phyloP scores from a whole-genome alignment of 2,888 invertebrate genomes.

The Spisula solida region DNA sequence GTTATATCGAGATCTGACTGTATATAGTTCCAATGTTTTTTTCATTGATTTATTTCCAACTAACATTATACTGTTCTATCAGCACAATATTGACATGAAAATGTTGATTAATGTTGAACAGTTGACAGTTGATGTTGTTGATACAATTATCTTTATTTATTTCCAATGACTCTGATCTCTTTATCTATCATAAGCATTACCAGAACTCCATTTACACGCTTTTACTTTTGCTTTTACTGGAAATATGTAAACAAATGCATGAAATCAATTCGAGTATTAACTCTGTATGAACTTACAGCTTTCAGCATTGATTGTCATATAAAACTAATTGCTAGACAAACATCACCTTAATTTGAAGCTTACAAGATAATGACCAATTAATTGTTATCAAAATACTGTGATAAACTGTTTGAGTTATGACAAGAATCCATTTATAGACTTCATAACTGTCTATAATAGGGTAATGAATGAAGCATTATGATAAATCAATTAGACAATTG shows the following conservation, averaged over 20 bases:
- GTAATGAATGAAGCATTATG: background rate
- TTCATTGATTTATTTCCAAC: background rate
- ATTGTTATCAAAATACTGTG: background rate
- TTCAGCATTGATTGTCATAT: conserved; percentile 7
- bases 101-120: background rate
- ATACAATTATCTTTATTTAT: conserved; percentile 7
- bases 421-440: background rate
- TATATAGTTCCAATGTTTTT: too few relatives aligned
- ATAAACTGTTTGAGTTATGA: background rate
- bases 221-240: background rate
- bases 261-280: background rate
- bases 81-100: background rate
- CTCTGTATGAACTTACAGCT: background rate
- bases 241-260: background rate
- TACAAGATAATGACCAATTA: background rate
- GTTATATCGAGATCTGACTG: too few relatives aligned
- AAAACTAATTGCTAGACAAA: conserved; percentile 19
- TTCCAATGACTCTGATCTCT: background rate
- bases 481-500: conserved; percentile 9
- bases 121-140: background rate
- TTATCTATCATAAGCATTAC: background rate
- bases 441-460: background rate
- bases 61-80: background rate
- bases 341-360: background rate
- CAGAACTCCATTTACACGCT: background rate